A percentile compares a stretch with the other conserved stretches of the same genome.
Evolutionary conservation across 1,140 invertebrate species (phyloP).

Genomic region (Mycetomoellerius zeteki): DNA sequence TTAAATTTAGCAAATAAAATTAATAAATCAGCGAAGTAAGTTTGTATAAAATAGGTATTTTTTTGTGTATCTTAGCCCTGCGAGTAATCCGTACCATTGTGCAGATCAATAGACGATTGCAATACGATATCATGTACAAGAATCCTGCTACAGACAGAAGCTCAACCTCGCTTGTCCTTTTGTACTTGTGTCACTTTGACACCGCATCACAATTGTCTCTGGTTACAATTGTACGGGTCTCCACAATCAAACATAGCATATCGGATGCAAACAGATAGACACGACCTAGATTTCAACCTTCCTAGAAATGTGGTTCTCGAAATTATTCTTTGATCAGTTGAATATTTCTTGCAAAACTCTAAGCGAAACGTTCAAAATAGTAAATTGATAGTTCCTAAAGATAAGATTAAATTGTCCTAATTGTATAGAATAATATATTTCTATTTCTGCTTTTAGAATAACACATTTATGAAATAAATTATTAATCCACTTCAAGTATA

Average conservation of each 20-base stretch:
- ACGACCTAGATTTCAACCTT: slow-evolving; percentile 59
- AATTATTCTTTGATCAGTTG: slow-evolving; percentile 32
- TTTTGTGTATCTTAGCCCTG: neutral
- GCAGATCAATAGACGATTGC: slow-evolving; percentile 41
- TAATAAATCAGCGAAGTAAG: neutral
- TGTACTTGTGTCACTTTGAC: slow-evolving; percentile 55
- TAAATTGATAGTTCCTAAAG: neutral
- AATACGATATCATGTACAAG: slow-evolving; percentile 45
- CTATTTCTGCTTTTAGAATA: neutral
- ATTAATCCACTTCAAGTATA: neutral
- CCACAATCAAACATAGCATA: slow-evolving; percentile 44
- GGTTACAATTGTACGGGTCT: slow-evolving; percentile 58
- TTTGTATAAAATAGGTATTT: neutral
- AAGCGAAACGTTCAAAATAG: neutral
- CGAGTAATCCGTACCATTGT: slow-evolving; percentile 3
- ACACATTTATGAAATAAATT: neutral
- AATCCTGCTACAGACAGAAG: slow-evolving; percentile 35
- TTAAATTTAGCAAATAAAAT: neutral
- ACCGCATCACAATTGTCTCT: slow-evolving; percentile 61
- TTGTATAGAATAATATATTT: neutral
- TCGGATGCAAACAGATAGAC: slow-evolving; percentile 61
- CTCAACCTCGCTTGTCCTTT: slow-evolving; percentile 34
- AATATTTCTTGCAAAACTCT: neutral
- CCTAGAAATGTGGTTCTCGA: neutral
- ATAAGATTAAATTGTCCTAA: neutral